Conservation (phyloP, 2,113 vertebrate species). For the Cranoglanis bouderius region DNA sequence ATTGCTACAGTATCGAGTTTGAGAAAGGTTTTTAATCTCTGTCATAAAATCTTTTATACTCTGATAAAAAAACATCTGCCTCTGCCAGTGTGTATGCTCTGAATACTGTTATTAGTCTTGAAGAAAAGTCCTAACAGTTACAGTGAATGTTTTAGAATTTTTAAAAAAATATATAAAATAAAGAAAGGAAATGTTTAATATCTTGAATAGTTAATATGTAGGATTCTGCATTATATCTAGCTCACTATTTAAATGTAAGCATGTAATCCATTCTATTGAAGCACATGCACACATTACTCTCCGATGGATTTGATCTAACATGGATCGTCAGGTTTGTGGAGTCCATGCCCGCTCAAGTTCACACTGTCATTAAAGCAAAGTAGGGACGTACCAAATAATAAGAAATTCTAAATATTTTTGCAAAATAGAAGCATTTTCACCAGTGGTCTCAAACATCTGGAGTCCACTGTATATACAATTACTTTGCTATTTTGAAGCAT, state of each 20-base stretch:
- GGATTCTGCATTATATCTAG: background rate
- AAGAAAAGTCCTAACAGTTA: background rate
- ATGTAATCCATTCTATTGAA: background rate
- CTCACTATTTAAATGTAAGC: background rate
- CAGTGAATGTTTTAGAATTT: background rate
- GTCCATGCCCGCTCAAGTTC: background rate
- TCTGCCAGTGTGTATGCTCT: background rate
- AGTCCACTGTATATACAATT: background rate
- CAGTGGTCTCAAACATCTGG: no score
- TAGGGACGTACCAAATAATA: background rate
- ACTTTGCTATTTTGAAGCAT: no score
- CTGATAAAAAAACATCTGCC: background rate
- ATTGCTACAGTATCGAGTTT: no score
- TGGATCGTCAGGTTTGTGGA: background rate
- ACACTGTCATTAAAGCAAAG: background rate
- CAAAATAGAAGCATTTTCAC: background rate
- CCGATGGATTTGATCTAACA: background rate
- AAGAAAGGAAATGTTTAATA: background rate
- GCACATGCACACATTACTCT: background rate
- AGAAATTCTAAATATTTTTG: background rate
- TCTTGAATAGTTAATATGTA: background rate
- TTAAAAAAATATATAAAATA: background rate
- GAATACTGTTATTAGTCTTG: background rate
- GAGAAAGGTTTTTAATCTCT: background rate
- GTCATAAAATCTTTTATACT: constrained; percentile 16